These are phyloP conservation scores for Hassar affinis DNA, from an alignment of 2,113 vertebrate species.

Conservation along the genomic window DNA sequence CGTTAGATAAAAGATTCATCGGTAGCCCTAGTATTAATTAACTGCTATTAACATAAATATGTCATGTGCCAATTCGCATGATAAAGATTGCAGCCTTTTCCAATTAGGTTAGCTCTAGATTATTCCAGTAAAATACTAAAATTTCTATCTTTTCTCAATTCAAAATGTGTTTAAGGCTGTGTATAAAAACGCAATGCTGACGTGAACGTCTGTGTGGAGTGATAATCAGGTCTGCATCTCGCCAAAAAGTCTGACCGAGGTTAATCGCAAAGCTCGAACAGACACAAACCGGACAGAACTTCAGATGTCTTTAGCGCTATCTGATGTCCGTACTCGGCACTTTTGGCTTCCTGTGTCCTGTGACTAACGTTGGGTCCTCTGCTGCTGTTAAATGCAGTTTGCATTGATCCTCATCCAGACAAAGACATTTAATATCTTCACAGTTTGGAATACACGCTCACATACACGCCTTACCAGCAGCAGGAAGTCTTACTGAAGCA, in stretches of 20 bases:
- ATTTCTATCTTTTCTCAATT: neutral
- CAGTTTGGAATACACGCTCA: neutral
- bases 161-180: neutral
- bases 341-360: neutral
- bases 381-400: constrained; percentile 3
- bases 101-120: neutral
- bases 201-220: neutral
- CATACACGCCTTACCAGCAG: neutral
- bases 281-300: neutral
- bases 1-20: neutral
- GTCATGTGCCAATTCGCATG: neutral
- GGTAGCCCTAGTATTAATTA: neutral
- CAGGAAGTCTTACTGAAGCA: constrained; percentile 3
- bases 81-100: neutral
- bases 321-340: neutral
- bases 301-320: neutral
- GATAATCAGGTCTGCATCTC: neutral
- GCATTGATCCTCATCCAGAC: constrained; percentile 9
- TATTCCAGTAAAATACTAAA: neutral
- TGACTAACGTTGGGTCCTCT: neutral
- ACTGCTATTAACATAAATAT: neutral
- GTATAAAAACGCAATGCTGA: neutral
- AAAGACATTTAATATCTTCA: neutral
- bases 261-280: neutral
- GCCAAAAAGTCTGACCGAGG: neutral